Evolutionary conservation across 2,888 invertebrate genomes (phyloP), one percentile per base, ranked within the genome.

Genomic region (Aleiodes alternator): DNA sequence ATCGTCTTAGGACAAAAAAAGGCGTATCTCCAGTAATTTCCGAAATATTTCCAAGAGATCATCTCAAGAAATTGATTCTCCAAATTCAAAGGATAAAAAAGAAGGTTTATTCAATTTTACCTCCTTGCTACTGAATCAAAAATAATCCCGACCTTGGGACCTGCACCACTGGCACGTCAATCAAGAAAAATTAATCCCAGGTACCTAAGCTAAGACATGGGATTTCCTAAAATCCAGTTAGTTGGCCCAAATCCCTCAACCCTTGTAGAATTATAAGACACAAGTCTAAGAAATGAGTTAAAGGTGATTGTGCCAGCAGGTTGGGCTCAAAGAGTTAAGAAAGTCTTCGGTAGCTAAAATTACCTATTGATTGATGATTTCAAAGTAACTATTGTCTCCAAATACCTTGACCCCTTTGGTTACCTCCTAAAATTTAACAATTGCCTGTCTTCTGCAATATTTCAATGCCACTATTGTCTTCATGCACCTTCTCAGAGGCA

Each of bases 401-500:
- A 48, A 53, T 72, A 66, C 72, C 73, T 76, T 70, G 80, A 81
- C 80, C 82, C 79, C 75, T 76, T 70, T 50, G 66, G 73, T 34
- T 38, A 38, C n/a, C 34, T 61, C 8, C 8, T 11, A n/a, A 11
- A 12, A 31, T 29, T 29, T 3, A 7, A 38, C 43, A 43, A 43
- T n/a, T 69, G 75, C n/a, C 12, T 61, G 70, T 76, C 75, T 79
- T 79, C 79, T 78, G 76, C 78, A 76, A 78, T 76, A 76, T 77
- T 77, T 75, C 79, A 76, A 76, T 51, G 74, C 14, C 14, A 6
- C 43, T 55, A 73, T 84, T 81, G 84, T 84, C 81, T 84, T 73
- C 73, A 74, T 76, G 56, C 55, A 69, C 75, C 34, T 74, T 76
- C 69, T 73, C 50, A n/a, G 34, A 66, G 79, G 80, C 81, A 83